Percentiles rank a stretch among this genome's conserved stretches.
Evolutionary conservation across 2,888 invertebrate species (phyloP).

Genomic region (Coenonympha arcania): DNA sequence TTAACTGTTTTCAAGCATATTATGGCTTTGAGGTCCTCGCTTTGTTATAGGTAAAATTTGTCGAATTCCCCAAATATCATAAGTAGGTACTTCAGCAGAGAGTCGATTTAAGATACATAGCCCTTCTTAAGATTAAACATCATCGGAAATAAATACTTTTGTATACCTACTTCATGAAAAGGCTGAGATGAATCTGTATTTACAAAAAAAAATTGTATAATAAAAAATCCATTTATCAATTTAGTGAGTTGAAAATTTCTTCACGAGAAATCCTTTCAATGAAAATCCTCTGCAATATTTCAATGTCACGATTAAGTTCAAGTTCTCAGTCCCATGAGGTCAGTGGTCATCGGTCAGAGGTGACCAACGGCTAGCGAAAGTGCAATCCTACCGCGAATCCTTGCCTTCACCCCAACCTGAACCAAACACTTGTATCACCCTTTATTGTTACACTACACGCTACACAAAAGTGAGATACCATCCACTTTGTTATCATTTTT

Average conservation of each 20-base stretch:
- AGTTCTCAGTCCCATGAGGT: slow-evolving; percentile 66
- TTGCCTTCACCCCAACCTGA: slow-evolving; percentile 36
- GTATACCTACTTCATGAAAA: no score
- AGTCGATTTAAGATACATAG: no score
- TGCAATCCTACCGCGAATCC: slow-evolving; percentile 31
- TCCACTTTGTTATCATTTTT: not conserved
- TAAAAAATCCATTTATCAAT: no score
- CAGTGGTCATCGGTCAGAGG: slow-evolving; percentile 66
- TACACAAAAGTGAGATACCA: slow-evolving; percentile 7
- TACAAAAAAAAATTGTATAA: no score
- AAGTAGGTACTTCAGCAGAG: no score
- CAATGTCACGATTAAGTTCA: slow-evolving; percentile 45
- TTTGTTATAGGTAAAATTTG: no score
- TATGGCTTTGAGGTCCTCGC: no score
- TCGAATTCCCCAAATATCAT: no score
- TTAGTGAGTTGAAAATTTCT: not conserved
- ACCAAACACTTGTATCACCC: slow-evolving; percentile 37
- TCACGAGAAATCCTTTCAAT: not conserved
- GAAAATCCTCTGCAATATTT: slow-evolving; percentile 4
- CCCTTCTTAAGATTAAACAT: no score
- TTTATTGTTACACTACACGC: slow-evolving; percentile 21
- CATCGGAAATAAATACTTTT: no score
- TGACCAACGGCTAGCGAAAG: slow-evolving; percentile 63
- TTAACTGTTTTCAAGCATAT: no score
- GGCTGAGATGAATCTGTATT: no score